Conservation (phyloP, 2,888 invertebrate genomes). For the Brachypterus glaber region DNA sequence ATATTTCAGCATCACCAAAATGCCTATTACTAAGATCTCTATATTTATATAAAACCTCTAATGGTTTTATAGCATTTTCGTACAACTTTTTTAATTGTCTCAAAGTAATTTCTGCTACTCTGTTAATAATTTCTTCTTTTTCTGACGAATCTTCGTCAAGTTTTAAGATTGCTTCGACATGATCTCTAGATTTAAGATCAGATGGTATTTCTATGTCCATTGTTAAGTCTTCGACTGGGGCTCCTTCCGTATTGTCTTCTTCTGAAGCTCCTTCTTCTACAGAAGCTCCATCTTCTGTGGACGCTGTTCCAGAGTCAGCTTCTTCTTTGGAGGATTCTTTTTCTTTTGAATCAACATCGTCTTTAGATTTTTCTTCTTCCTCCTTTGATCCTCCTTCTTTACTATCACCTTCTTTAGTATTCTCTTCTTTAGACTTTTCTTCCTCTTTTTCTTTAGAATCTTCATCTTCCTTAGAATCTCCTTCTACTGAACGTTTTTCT, state of each 20-base stretch:
- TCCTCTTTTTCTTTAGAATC: constrained; percentile 17
- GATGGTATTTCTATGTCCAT: constrained; percentile 67
- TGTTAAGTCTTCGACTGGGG: constrained; percentile 46
- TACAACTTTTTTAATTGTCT: constrained; percentile 79
- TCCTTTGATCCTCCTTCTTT: constrained; percentile 15
- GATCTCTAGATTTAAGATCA: constrained; percentile 67
- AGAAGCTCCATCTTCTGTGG: constrained; percentile 14
- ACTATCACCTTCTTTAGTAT: constrained; percentile 15
- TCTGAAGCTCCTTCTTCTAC: constrained; percentile 17
- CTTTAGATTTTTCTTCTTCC: constrained; percentile 22
- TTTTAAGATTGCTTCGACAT: constrained; percentile 70
- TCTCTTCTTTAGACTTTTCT: constrained; percentile 21
- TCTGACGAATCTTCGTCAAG: constrained; percentile 67
- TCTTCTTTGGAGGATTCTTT: constrained; percentile 18
- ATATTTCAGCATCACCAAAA: constrained; percentile 90
- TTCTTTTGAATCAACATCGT: constrained; percentile 20
- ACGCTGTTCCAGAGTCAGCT: constrained; percentile 17
- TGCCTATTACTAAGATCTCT: constrained; percentile 85
- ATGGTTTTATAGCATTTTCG: constrained; percentile 78
- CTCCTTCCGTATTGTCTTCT: constrained; percentile 25
- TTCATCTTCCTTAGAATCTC: constrained; percentile 14
- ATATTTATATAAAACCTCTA: constrained; percentile 86
- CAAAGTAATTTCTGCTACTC: constrained; percentile 66
- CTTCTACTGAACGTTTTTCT: constrained; percentile 4
- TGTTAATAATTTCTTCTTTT: constrained; percentile 59